These are phyloP conservation scores for Heterochromis multidens DNA, from an alignment of 2,113 vertebrate species.

Conservation along the genomic window DNA sequence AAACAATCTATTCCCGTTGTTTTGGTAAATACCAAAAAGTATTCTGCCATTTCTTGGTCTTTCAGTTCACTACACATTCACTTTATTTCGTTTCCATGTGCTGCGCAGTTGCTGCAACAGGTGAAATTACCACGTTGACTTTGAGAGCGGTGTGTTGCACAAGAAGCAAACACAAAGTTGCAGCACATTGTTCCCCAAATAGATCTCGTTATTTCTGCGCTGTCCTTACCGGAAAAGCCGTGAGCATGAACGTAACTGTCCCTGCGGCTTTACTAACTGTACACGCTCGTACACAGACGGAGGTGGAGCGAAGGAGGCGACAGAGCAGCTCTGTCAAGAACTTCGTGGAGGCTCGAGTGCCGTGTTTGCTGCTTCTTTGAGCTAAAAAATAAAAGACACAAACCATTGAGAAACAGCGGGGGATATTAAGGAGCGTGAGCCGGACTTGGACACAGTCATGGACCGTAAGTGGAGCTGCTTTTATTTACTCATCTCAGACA, in stretches of 20 bases:
- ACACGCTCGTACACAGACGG: not conserved
- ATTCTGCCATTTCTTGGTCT: not conserved
- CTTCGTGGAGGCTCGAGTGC: not conserved
- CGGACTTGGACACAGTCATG: constrained; percentile 52
- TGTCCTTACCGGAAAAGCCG: constrained; percentile 27
- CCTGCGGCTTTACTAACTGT: not conserved
- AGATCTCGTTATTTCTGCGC: not conserved
- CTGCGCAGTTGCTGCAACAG: not conserved
- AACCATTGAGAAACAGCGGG: not conserved
- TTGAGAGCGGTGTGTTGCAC: not conserved
- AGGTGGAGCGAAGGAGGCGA: constrained; percentile 47
- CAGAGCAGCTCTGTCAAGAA: constrained; percentile 45
- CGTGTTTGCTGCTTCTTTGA: not conserved
- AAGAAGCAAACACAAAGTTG: not conserved
- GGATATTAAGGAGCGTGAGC: not conserved
- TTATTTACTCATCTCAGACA: not conserved
- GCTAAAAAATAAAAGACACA: not conserved
- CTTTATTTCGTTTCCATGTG: not conserved
- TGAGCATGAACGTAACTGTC: not conserved
- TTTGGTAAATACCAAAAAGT: not conserved
- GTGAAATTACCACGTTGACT: not conserved
- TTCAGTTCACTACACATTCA: not conserved
- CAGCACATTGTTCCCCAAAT: not conserved
- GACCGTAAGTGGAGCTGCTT: constrained; percentile 54
- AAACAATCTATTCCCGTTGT: not conserved